Evolutionary conservation across 23 tunicate species (phyloP).

Genomic region (Oikopleura dioica): DNA sequence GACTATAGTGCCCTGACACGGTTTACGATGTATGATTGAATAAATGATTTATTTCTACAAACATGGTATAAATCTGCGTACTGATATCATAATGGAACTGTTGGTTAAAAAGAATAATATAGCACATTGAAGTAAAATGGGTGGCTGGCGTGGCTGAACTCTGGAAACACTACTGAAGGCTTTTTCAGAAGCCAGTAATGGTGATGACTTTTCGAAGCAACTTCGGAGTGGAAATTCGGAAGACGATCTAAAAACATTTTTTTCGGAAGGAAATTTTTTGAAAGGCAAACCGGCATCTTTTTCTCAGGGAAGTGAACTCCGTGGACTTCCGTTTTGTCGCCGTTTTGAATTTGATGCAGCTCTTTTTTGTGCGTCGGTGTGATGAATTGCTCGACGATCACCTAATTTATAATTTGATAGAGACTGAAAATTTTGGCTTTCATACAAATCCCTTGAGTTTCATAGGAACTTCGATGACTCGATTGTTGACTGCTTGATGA

Average conservation of each 20-base stretch:
- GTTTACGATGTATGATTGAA: too few relatives aligned
- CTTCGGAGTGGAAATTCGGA: not conserved
- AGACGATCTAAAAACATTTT: not conserved
- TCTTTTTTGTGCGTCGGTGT: not conserved
- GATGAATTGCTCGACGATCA: not conserved
- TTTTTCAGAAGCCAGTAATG: not conserved
- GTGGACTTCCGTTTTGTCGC: not conserved
- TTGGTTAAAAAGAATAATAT: too few relatives aligned
- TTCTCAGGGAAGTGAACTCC: not conserved
- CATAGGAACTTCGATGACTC: not conserved
- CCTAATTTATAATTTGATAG: not conserved
- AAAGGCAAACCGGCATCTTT: not conserved
- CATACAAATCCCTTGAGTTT: not conserved
- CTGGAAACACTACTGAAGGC: too few relatives aligned
- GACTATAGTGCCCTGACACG: too few relatives aligned
- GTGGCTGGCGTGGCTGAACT: too few relatives aligned
- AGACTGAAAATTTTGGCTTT: not conserved
- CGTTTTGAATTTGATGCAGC: not conserved
- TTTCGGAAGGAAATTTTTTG: not conserved
- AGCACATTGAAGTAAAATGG: too few relatives aligned
- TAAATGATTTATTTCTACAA: too few relatives aligned
- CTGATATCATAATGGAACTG: too few relatives aligned
- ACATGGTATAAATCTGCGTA: too few relatives aligned
- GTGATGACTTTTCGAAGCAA: not conserved
- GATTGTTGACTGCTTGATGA: not conserved